Percentiles rank a stretch among this genome's conserved stretches.
Conservation (phyloP, 2,113 vertebrate species). For the Xenopus laevis region DNA sequence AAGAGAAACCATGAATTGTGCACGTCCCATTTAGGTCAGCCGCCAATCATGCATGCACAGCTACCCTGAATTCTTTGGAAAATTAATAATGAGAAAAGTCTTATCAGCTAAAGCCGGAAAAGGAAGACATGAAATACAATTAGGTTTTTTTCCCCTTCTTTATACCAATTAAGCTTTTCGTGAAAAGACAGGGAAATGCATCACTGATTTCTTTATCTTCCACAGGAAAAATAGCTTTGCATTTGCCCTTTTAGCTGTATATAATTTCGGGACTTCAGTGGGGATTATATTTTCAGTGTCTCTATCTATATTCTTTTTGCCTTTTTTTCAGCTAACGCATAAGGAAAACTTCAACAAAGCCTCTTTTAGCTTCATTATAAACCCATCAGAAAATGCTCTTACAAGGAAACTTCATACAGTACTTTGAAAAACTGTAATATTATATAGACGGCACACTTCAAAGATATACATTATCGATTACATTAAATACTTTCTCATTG, state of each 20-base stretch:
- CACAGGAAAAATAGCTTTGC: constrained; percentile 18
- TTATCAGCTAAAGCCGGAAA: constrained; percentile 32
- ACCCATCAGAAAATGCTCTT: too few species aligned
- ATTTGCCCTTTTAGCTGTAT: neutral
- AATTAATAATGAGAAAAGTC: constrained; percentile 45
- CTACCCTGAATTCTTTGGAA: constrained; percentile 50
- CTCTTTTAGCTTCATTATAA: too few species aligned
- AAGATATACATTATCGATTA: too few species aligned
- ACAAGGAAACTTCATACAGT: too few species aligned
- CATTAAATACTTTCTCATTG: too few species aligned
- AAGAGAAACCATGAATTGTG: too few species aligned
- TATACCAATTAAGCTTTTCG: constrained; percentile 38
- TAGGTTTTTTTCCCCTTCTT: constrained; percentile 40
- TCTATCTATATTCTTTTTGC: neutral
- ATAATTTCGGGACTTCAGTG: neutral
- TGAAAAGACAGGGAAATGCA: constrained; percentile 43
- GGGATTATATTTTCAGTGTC: neutral
- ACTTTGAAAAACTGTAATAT: too few species aligned
- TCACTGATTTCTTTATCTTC: constrained; percentile 37
- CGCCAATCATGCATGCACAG: constrained; percentile 48
- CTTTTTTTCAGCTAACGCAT: too few species aligned
- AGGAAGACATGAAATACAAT: constrained; percentile 15
- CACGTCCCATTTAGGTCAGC: constrained; percentile 29
- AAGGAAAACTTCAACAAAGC: too few species aligned
- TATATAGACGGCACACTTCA: too few species aligned